Conservation (phyloP, 2,888 invertebrate genomes). For the Tipula confusa region DNA sequence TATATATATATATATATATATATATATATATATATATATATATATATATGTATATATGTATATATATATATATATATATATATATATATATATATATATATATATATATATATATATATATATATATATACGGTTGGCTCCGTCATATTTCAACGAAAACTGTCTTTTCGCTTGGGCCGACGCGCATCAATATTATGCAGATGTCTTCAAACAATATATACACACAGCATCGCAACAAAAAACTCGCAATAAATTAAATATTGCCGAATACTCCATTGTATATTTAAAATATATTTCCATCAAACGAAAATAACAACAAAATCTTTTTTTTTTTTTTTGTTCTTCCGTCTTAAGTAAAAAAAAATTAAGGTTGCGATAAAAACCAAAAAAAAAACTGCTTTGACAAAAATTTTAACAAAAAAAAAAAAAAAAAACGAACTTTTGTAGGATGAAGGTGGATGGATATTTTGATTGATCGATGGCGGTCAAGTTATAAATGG, state of each 20-base stretch:
- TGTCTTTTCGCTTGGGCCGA: background rate
- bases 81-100: slow-evolving; percentile 26
- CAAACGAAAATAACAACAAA: background rate
- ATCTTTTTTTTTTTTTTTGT: background rate
- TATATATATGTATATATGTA: slow-evolving; percentile 27
- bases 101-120: slow-evolving; percentile 26
- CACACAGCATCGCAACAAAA: background rate
- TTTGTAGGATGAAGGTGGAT: slow-evolving; percentile 1
- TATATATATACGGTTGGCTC: background rate
- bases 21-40: slow-evolving; percentile 30
- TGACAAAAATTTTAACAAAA: background rate
- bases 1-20: slow-evolving; percentile 30
- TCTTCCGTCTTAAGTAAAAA: background rate
- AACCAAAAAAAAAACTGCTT: background rate
- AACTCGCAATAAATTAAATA: background rate
- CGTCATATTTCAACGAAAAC: background rate
- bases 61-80: slow-evolving; percentile 30
- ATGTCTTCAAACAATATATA: background rate
- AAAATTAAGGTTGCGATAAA: background rate
- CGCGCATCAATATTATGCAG: background rate
- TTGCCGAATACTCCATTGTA: background rate
- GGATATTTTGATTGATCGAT: slow-evolving; percentile 25
- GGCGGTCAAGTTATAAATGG: slow-evolving; percentile 6
- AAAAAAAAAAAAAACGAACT: background rate
- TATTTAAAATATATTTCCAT: background rate